Base-by-base conservation (phyloP, 2,113 vertebrate species). In the Grammatotria lemairii region DNA sequence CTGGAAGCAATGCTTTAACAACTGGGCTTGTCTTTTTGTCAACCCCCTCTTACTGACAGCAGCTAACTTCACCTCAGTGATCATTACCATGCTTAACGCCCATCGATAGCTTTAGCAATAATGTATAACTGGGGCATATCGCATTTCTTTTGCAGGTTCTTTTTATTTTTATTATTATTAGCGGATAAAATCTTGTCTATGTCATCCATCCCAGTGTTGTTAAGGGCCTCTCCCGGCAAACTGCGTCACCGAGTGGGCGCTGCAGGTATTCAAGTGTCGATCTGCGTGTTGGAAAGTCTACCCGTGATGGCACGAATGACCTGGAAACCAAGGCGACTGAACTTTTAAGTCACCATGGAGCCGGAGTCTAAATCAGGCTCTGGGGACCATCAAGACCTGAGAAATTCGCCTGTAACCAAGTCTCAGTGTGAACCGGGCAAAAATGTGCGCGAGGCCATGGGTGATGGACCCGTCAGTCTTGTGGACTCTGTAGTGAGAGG, bases 171-270 rank as follows among this genome's bases (percentile, higher is more conserved):
- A 33, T 33, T 63, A 12, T 38, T 65, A 84, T 28, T 68, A 87
- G 83, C 82, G 84, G 88, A 91, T 92, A 85, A 88, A 85, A 88
- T 84, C 91, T 90, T 35, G 63, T 57, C 86, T 70, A n/a, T 93
- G 88, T 51, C 91, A 88, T 89, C 86, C 88, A 87, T 89, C 84
- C 81, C 58, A 4, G 89, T 81, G 90, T 82, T 87, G 82, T 89
- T 26, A 38, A 79, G 88, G 92, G 93, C 93, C 93, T 93, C 90
- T 89, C 91, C 85, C 93, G 93, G 78, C 83, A 84, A 94, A 94
- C 92, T 96, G 95, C 96, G 95, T 94, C 95, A 95, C 94, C 94
- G 92, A 93, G 94, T 94, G 93, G 93, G 88, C 91, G 88, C 95
- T 92, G 94, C 94, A 93, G 91, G 94, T 95, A 93, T 85, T 94